Evolutionary conservation across 1,140 invertebrate species (phyloP).

Genomic region (Hyposmocoma kahamanoa): DNA sequence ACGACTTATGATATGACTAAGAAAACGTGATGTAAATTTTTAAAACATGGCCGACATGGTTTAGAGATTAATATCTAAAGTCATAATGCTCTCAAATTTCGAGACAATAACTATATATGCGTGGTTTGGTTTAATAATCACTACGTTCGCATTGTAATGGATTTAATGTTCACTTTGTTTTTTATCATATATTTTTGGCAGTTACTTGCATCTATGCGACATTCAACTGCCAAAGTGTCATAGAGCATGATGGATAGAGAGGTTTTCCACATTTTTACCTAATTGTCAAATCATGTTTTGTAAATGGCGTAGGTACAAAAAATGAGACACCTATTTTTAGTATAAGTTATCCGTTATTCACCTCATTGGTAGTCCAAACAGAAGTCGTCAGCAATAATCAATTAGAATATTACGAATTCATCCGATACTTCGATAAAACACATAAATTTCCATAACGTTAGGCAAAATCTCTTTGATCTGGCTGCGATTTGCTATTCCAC

Average conservation of each 20-base stretch:
- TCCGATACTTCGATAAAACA: conserved; percentile 36
- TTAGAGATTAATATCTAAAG: conserved; percentile 51
- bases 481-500: conserved; percentile 56
- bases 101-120: conserved; percentile 62
- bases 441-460: conserved; percentile 65
- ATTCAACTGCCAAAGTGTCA: too few species aligned
- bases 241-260: too few species aligned
- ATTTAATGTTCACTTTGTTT: conserved; percentile 1
- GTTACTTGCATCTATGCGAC: too few species aligned
- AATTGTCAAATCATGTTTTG: too few species aligned
- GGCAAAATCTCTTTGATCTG: conserved; percentile 55
- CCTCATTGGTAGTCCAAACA: too few species aligned
- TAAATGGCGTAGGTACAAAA: too few species aligned
- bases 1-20: conserved; percentile 62
- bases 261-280: too few species aligned
- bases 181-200: too few species aligned
- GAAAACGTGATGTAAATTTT: conserved; percentile 59
- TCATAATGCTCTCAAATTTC: conserved; percentile 54
- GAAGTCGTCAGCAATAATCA: conserved; percentile 32
- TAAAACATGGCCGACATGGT: conserved; percentile 34
- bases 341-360: too few species aligned
- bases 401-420: conserved; percentile 55
- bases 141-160: conserved; percentile 4
- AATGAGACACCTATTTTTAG: too few species aligned
- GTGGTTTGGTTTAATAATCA: conserved; percentile 56